Conservation (phyloP, 2,113 vertebrate species). For the human (Homo sapiens) region DNA sequence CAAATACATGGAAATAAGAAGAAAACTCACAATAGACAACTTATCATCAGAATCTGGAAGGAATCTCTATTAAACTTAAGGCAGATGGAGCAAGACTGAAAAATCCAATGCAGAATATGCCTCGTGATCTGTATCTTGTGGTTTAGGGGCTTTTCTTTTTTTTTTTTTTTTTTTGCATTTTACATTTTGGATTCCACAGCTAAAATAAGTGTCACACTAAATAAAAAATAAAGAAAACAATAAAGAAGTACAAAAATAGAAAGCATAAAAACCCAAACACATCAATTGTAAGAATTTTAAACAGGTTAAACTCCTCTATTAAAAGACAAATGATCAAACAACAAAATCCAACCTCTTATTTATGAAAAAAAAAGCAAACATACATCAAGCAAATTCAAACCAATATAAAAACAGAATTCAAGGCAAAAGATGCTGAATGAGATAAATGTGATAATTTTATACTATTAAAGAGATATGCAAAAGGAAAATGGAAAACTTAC, state of each 20-base stretch:
- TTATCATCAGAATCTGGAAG: conserved; percentile 1
- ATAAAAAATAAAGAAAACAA: neutral
- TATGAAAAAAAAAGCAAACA: neutral
- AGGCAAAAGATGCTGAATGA: neutral
- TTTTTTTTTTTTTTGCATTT: neutral
- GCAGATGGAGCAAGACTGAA: neutral
- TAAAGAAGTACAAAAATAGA: neutral
- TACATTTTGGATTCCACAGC: neutral
- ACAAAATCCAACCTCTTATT: neutral
- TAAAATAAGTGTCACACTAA: neutral
- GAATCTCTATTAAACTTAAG: neutral
- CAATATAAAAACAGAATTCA: neutral
- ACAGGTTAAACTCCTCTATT: neutral
- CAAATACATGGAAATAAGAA: neutral
- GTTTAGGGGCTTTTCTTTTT: too few relatives aligned
- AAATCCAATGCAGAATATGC: neutral
- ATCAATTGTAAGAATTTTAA: neutral
- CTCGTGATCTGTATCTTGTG: neutral
- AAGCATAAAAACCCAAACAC: neutral
- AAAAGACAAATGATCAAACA: neutral
- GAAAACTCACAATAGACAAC: neutral
- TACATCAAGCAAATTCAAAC: conserved; percentile 9
- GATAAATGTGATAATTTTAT: neutral
- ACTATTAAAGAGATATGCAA: neutral
- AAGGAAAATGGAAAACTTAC: neutral